Conservation (phyloP, 2,797 vertebrate genomes). For the Gymnothorax reevesii region DNA sequence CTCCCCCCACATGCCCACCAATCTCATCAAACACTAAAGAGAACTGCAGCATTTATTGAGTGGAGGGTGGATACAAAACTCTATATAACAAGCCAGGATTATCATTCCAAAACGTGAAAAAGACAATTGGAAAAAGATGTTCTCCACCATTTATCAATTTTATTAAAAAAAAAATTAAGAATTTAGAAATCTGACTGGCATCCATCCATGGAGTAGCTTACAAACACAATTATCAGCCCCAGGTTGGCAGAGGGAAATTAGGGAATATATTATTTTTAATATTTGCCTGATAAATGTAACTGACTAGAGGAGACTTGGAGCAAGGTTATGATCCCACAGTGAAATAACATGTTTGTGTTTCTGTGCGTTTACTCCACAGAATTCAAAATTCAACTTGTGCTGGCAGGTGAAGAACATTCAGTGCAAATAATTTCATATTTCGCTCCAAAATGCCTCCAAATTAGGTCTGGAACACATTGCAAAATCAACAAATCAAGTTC, state of each 20-base stretch:
- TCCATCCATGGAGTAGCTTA: background rate
- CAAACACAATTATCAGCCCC: background rate
- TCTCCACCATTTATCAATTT: background rate
- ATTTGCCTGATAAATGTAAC: background rate
- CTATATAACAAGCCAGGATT: too few species aligned
- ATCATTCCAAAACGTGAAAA: background rate
- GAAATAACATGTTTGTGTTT: background rate
- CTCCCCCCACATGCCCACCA: background rate
- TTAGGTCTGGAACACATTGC: background rate
- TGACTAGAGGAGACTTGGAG: background rate
- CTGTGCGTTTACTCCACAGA: background rate
- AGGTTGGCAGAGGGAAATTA: background rate
- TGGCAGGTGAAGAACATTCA: background rate
- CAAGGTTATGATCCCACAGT: background rate
- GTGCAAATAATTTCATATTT: background rate
- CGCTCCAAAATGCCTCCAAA: background rate
- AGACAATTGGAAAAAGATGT: background rate
- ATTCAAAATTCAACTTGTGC: background rate
- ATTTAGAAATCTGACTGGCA: background rate
- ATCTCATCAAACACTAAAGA: background rate
- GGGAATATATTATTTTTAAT: background rate
- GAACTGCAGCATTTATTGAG: background rate
- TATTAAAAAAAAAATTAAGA: too few species aligned
- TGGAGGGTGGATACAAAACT: background rate
- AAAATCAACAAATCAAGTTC: background rate